Percentiles rank a stretch among this genome's conserved stretches.
Evolutionary conservation across 2,888 invertebrate species (phyloP).

Genomic region (Eilema griseolum): DNA sequence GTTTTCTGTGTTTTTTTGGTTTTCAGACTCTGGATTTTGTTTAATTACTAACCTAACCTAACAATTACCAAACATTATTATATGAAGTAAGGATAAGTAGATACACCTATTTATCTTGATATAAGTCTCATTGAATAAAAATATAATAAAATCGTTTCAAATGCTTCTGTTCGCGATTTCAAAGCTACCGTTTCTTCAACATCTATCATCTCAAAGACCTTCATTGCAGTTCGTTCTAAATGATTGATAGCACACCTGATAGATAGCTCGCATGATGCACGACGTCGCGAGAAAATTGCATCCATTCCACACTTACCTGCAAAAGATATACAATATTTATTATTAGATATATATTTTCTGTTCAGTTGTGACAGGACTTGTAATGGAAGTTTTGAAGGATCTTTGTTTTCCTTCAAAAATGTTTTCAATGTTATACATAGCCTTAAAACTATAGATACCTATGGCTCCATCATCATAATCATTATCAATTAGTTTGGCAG

Average conservation of each 20-base stretch:
- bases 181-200: conserved; percentile 16
- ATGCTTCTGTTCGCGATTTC: not conserved
- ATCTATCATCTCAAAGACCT: conserved; percentile 33
- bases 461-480: no score
- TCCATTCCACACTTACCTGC: conserved; percentile 59
- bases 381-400: conserved; percentile 11
- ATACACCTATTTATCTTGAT: not conserved
- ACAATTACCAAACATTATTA: not conserved
- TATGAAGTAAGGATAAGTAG: no score
- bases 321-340: conserved; percentile 47
- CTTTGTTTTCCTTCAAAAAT: not conserved
- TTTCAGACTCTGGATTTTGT: not conserved
- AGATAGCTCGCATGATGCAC: conserved; percentile 58
- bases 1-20: not conserved
- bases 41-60: not conserved
- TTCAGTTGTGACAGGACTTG: conserved; percentile 16
- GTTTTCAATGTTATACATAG: not conserved
- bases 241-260: conserved; percentile 61
- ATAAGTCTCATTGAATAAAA: not conserved
- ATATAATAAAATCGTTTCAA: not conserved
- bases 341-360: conserved; percentile 21
- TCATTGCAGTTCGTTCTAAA: conserved; percentile 45
- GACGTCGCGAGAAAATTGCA: conserved; percentile 57
- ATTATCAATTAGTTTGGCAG: no score
- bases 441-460: not conserved